phyloP scores from a whole-genome alignment of 2,888 invertebrate genomes.

The Automeris io region DNA sequence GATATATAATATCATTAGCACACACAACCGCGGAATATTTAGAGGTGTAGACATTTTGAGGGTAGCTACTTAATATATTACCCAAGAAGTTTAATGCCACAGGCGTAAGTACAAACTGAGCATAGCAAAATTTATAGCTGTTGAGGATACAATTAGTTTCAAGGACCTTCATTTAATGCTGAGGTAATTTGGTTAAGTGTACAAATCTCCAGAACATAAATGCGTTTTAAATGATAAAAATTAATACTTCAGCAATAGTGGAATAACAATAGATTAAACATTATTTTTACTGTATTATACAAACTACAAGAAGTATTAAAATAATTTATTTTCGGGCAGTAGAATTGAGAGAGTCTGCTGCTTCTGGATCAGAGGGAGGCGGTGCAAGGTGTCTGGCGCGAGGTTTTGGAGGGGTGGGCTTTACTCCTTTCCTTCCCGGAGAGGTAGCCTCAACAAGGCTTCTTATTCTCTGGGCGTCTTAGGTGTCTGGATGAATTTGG shows the following conservation, averaged over 20 bases:
- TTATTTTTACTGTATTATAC: neutral
- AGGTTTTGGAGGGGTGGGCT: too few relatives aligned
- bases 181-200: slow-evolving; percentile 14
- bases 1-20: neutral
- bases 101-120: slow-evolving; percentile 9
- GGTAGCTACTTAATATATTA: slow-evolving; percentile 17
- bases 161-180: slow-evolving; percentile 19
- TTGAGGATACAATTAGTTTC: slow-evolving; percentile 24
- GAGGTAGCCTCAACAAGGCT: too few relatives aligned
- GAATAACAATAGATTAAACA: neutral
- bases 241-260: too few relatives aligned
- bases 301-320: too few relatives aligned
- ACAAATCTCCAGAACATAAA: neutral
- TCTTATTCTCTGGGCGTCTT: too few relatives aligned
- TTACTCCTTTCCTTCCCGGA: too few relatives aligned
- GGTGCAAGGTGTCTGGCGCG: too few relatives aligned
- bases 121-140: slow-evolving; percentile 22
- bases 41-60: slow-evolving; percentile 6
- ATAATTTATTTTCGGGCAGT: neutral
- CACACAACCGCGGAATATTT: neutral
- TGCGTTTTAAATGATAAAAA: neutral
- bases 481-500: too few relatives aligned
- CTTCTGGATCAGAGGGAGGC: too few relatives aligned
- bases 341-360: neutral
- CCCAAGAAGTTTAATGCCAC: slow-evolving; percentile 17